Base-by-base conservation (phyloP, 2,888 invertebrate species). In the Acronicta psi region DNA sequence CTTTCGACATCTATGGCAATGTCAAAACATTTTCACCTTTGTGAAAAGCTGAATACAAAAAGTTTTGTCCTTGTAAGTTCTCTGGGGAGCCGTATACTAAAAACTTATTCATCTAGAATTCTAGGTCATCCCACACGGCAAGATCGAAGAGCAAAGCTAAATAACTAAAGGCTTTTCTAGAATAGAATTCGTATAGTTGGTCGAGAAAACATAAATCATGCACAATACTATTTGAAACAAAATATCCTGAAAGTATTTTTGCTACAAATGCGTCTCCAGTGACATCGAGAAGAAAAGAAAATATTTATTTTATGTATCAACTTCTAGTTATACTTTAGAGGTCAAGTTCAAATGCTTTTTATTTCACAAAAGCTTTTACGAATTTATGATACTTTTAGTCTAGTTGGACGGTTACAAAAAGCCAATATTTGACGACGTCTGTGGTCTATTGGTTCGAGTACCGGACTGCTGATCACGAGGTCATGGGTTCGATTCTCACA, bases 31-130 rank as follows among this genome's bases (percentile, higher is more conserved):
- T 59, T n/a, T 41, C 23, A n/a, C 14, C 36, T 57, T 44, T 45
- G 47, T 37, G 36, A 45, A 41, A 34, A 52, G 68, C 14, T 60
- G 11, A 34, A 53, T 34, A 64, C 31, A 68, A 14, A 41, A 52
- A 53, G 31, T 44, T 47, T 37, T 46, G 11, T 17, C 17, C 16
- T 18, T 17, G 36, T 23, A 6, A 23, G 14, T 13, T 59, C 69
- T 37, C 61, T 1, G 10, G 64, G 36, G 52, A 37, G 18, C 6
- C 5, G 9, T 17, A 17, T 16, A 67, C 2, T 8, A 13, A 51
- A 45, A 64, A 46, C 36, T 47, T 52, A 42, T 44, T 43, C 17
- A 14, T 41, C 10, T 5, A 13, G 1, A 2, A 8, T 4, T 10
- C 29, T 10, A 23, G 11, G 11, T 11, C 11, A 29, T 1, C 2